These are phyloP conservation scores for Erynnis tages DNA, from an alignment of 2,888 invertebrate genomes.

Conservation along the genomic window DNA sequence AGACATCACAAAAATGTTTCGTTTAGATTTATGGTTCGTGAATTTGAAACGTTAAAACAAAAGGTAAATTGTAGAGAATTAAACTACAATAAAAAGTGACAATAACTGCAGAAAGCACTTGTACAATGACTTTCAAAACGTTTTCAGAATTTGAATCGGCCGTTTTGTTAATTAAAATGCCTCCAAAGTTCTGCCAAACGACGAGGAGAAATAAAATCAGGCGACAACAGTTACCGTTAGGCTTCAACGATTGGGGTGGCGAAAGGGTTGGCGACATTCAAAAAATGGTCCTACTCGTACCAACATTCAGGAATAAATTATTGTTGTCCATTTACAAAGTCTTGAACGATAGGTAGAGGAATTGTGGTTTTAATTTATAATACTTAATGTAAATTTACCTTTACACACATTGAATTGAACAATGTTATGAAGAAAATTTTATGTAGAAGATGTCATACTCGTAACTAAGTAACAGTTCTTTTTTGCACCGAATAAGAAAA, in stretches of 20 bases:
- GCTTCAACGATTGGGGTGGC: constrained; percentile 28
- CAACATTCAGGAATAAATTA: constrained; percentile 20
- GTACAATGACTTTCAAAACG: constrained; percentile 27
- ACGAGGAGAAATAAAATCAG: constrained; percentile 37
- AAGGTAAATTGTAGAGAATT: not conserved
- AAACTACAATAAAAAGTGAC: constrained; percentile 21
- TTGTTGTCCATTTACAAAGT: constrained; percentile 5
- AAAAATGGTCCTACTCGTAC: constrained; percentile 15
- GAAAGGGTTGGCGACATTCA: constrained; percentile 17
- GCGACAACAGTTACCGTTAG: constrained; percentile 36
- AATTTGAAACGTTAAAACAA: too few relatives aligned
- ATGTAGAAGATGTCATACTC: too few relatives aligned
- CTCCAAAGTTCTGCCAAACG: constrained; percentile 27
- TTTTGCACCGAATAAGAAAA: too few relatives aligned
- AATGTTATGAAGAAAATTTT: too few relatives aligned
- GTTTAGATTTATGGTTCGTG: too few relatives aligned
- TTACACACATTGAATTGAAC: too few relatives aligned
- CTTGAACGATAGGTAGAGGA: not conserved
- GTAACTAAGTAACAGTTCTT: too few relatives aligned
- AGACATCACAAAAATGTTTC: too few relatives aligned
- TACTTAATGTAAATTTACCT: too few relatives aligned
- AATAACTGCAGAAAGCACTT: constrained; percentile 27
- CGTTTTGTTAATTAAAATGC: constrained; percentile 42
- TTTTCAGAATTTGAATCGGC: constrained; percentile 30
- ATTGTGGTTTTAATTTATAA: too few relatives aligned